Evolutionary conservation across 2,113 vertebrate species (phyloP), one percentile per base, ranked within the genome.

Genomic region (Epinephelus lanceolatus): DNA sequence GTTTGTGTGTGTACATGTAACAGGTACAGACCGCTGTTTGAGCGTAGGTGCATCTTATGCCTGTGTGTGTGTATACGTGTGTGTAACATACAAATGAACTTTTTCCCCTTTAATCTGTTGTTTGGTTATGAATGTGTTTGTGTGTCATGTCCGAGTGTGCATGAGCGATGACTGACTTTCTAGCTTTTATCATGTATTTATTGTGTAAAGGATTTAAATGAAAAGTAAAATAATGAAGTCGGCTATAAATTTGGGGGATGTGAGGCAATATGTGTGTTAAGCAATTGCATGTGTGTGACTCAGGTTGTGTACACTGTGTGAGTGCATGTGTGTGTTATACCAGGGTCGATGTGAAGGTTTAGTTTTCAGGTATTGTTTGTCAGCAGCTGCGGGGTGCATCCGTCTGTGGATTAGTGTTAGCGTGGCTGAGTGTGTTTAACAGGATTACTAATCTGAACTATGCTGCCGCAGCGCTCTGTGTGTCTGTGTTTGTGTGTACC

Each of bases 371-470:
- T 40, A 81, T 92, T 91, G 73, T 93, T 83, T 87, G 70, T 81
- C 67, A 65, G 83, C 61, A 86, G 85, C 83, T 73, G 61, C 18
- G 53, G 57, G 40, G 49, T 18, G 78, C 84, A 76, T 86, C 86
- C 83, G 5, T 76, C 59, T 60, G 72, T 62, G 91, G 92, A 94
- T 94, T 95, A 93, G 65, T 7, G 71, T 80, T 71, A 82, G 89
- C 78, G 76, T 74, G 78, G 37, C 78, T 86, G 82, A 93, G 91
- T 88, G 65, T 69, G 72, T 89, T 78, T 93, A 95, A 95, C 87
- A 84, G 94, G 94, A 95, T 94, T 94, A 94, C 65, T 74, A 85
- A 93, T 93, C 86, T 92, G 80, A 92, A 71, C 81, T 84, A 71
- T 70, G 81, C 81, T 83, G 84, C 63, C 13, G 1, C 75, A 78